Evolutionary conservation across 2,797 vertebrate species (phyloP).

Genomic region (Neoniphon sammara): DNA sequence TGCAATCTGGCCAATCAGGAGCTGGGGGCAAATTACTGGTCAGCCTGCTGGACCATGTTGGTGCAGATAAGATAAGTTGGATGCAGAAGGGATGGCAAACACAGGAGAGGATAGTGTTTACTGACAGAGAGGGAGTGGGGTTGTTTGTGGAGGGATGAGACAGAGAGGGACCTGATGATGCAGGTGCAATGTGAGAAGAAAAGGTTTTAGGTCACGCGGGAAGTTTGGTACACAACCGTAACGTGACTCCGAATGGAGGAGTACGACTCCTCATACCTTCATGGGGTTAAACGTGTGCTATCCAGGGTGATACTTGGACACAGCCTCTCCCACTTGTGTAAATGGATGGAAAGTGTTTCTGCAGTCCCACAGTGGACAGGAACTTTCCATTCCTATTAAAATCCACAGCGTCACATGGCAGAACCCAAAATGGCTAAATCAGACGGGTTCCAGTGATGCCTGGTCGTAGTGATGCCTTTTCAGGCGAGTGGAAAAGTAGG

Average conservation of each 20-base stretch:
- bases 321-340: slow-evolving; percentile 32
- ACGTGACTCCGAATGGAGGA: not conserved
- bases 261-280: slow-evolving; percentile 23
- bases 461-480: slow-evolving; percentile 46
- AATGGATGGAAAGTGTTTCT: slow-evolving; percentile 74
- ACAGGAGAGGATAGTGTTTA: not conserved
- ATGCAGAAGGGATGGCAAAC: not conserved
- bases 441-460: slow-evolving; percentile 70
- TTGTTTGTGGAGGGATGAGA: not conserved
- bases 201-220: not conserved
- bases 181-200: not conserved
- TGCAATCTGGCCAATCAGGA: not conserved
- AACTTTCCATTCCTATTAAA: slow-evolving; percentile 81
- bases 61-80: slow-evolving; percentile 12
- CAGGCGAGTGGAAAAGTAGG: slow-evolving; percentile 74
- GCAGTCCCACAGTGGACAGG: slow-evolving; percentile 65
- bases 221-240: not conserved
- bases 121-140: not conserved
- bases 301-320: slow-evolving; percentile 61
- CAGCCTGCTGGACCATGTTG: not conserved
- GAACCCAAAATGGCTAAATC: slow-evolving; percentile 80
- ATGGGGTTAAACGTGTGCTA: slow-evolving; percentile 54
- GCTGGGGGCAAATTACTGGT: not conserved
- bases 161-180: not conserved
- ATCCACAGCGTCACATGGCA: slow-evolving; percentile 75